Conservation (phyloP, 1,140 invertebrate species). For the Plectus sambesii region DNA sequence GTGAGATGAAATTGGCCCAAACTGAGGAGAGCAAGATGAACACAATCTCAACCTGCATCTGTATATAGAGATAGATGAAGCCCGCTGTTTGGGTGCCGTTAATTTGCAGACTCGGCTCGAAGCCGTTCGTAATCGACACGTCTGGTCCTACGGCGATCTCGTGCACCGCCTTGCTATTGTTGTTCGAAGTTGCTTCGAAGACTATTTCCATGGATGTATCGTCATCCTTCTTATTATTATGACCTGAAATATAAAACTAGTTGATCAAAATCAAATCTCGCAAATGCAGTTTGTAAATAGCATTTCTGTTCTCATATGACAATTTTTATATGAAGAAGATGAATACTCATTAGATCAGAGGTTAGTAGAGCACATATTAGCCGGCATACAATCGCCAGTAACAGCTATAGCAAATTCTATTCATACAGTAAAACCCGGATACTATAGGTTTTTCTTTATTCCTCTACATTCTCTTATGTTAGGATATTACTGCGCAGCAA, state of each 20-base stretch:
- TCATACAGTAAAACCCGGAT: no score
- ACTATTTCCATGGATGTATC: slow-evolving; percentile 9
- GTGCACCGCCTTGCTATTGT: not conserved
- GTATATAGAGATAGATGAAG: slow-evolving; percentile 76
- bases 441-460: slow-evolving; percentile 43
- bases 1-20: no score
- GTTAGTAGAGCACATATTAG: slow-evolving; percentile 48
- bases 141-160: slow-evolving; percentile 7
- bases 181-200: slow-evolving; percentile 1
- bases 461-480: slow-evolving; percentile 17
- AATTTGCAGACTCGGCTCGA: slow-evolving; percentile 7
- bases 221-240: slow-evolving; percentile 11
- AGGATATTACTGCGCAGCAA: slow-evolving; percentile 6
- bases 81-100: slow-evolving; percentile 22
- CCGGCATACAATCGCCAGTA: slow-evolving; percentile 43
- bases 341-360: slow-evolving; percentile 51
- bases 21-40: no score
- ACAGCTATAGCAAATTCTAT: slow-evolving; percentile 14
- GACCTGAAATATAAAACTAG: slow-evolving; percentile 22
- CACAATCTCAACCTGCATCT: slow-evolving; percentile 92
- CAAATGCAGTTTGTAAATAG: no score
- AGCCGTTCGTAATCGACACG: slow-evolving; percentile 2
- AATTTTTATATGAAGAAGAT: slow-evolving; percentile 41
- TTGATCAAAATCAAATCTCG: no score
- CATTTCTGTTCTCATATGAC: no score